Evolutionary conservation across 2,113 vertebrate species (phyloP).

Genomic region (Mormyrus lacerda): DNA sequence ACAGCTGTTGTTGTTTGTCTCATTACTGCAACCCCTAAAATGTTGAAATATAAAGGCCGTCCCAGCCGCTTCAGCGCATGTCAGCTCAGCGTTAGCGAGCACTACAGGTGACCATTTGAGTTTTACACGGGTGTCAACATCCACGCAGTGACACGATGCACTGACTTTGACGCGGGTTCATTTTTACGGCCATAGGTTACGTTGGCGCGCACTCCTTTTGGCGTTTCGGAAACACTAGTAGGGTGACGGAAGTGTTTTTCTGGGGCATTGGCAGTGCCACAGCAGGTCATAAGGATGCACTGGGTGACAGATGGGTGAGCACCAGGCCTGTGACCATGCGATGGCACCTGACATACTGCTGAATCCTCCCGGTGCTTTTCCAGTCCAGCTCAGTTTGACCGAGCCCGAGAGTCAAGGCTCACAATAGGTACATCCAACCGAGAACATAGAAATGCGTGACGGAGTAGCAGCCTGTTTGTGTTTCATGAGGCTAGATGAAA

Average conservation of each 20-base stretch:
- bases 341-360: not conserved
- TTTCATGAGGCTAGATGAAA: not conserved
- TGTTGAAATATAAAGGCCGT: not conserved
- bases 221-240: not conserved
- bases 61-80: not conserved
- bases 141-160: not conserved
- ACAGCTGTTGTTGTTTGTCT: not conserved
- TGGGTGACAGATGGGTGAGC: slow-evolving; percentile 45
- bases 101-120: not conserved
- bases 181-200: not conserved
- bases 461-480: not conserved
- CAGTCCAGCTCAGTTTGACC: not conserved
- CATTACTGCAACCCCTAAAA: not conserved
- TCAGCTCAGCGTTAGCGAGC: not conserved
- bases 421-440: not conserved
- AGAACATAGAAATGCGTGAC: not conserved
- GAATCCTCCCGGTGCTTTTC: not conserved
- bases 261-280: slow-evolving; percentile 40
- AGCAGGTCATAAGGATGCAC: slow-evolving; percentile 36
- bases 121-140: not conserved
- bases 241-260: not conserved
- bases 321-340: not conserved
- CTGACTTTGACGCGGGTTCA: not conserved
- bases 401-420: not conserved
- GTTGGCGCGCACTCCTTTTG: not conserved